Evolutionary conservation across 2,113 vertebrate species (phyloP), one percentile per base, ranked within the genome.

Genomic region (Phaethon lepturus): DNA sequence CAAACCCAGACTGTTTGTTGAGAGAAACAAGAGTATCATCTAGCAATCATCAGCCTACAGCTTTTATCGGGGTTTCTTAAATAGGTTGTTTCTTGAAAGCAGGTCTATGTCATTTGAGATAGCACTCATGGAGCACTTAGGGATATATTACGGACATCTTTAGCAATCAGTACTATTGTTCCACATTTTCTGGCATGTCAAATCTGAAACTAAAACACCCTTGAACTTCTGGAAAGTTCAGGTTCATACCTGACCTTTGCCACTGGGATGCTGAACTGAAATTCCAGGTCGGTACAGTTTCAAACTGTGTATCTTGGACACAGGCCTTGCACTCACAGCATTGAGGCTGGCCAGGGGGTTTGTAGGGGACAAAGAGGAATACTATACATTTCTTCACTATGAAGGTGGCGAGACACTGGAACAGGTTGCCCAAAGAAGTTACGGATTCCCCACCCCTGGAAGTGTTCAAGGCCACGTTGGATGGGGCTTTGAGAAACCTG

Each of bases 231-330:
- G 15, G 55, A 3, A 81, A 77, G 38, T 42, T 73, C 64, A 33
- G 19, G 26, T 53, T 91, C 38, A 59, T 19, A 25, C 18, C 24
- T 67, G 63, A 74, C 38, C 47, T 75, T 52, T 52, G 52, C 44
- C 31, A 35, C 16, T 1, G 4, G 38, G n/a, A 67, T 38, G 38
- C 50, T 59, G 59, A 77, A 71, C 25, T 84, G 64, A 60, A 89
- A 81, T 29, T 67, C 47, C 52, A 68, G n/a, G 13, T 38, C 10
- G 0, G 4, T 23, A 55, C 7, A 23, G 38, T 59, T 66, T 71
- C 24, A 71, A 86, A 67, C 17, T 20, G 62, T 0, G 0, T 11
- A 8, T 50, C 28, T 28, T 50, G 50, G 53, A 58, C 23, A 35
- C 38, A 76, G 45, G 23, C 42, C 24, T 59, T 8, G 4, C 1